Percentiles rank a stretch among this genome's conserved stretches.
phyloP scores from a whole-genome alignment of 2,113 vertebrate genomes.

The Phylloscopus whistleri region DNA sequence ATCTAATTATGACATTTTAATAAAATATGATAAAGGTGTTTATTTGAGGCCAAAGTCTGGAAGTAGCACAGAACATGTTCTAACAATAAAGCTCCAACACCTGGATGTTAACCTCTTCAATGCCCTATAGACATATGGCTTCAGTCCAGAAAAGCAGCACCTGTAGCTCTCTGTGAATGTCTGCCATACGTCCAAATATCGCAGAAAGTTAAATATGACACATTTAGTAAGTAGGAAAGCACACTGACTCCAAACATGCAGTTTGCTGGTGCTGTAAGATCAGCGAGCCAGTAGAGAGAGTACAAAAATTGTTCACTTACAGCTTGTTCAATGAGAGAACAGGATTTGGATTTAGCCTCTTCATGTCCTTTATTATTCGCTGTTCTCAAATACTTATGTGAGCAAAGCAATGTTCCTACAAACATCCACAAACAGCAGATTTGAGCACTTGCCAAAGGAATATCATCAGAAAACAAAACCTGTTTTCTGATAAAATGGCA shows the following conservation, averaged over 20 bases:
- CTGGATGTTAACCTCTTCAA: conserved; percentile 71
- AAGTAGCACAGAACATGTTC: conserved; percentile 43
- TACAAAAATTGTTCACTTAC: conserved; percentile 20
- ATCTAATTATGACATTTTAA: conserved; percentile 59
- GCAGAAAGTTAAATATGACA: conserved; percentile 22
- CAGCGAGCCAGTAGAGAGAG: neutral
- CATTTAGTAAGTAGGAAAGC: neutral
- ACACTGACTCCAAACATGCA: neutral
- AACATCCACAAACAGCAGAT: conserved; percentile 60
- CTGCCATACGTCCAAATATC: conserved; percentile 43
- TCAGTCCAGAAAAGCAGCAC: conserved; percentile 67
- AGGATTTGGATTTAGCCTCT: conserved; percentile 21
- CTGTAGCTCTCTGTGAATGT: conserved; percentile 60
- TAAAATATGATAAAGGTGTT: conserved; percentile 29
- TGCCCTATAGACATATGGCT: conserved; percentile 67
- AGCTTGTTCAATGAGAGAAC: conserved; percentile 8
- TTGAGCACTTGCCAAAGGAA: conserved; percentile 45
- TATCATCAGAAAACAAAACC: conserved; percentile 65
- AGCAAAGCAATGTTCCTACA: conserved; percentile 58
- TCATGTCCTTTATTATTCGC: conserved; percentile 3
- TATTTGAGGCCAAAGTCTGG: conserved; percentile 50
- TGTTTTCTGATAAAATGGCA: conserved; percentile 60
- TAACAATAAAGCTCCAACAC: conserved; percentile 46
- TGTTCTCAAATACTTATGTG: conserved; percentile 52
- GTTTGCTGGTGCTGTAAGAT: conserved; percentile 9